A percentile compares a stretch with the other conserved stretches of the same genome.
Conservation (phyloP, 1,140 invertebrate species). For the Trachelipus rathkii region DNA sequence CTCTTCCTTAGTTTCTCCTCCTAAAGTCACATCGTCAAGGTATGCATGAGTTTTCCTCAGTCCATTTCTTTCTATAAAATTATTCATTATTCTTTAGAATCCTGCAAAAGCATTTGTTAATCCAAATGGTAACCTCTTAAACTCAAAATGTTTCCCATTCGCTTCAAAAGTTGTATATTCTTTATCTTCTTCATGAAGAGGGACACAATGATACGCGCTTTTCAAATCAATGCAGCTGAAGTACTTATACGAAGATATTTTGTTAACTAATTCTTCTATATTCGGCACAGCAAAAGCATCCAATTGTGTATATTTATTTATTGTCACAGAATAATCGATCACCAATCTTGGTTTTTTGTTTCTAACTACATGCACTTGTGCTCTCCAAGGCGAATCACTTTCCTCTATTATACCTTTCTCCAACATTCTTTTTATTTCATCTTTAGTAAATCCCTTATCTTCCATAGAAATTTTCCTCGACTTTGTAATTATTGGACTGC, state of each 20-base stretch:
- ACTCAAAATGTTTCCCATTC: neutral
- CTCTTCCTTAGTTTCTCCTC: neutral
- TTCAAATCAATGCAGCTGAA: neutral
- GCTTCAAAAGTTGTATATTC: neutral
- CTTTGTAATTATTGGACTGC: conserved; percentile 15
- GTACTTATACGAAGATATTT: neutral
- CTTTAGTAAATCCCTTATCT: conserved; percentile 11
- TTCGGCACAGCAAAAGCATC: neutral
- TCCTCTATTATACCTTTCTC: conserved; percentile 18
- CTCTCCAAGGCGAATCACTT: neutral
- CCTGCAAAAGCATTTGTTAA: neutral
- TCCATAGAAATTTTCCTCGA: neutral
- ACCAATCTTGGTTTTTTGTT: neutral
- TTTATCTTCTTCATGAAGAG: neutral
- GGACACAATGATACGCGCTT: too few species aligned
- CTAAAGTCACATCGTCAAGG: neutral
- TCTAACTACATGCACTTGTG: neutral
- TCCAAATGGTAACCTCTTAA: neutral
- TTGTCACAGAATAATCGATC: neutral
- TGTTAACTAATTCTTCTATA: neutral
- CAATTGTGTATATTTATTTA: neutral
- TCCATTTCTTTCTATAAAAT: neutral
- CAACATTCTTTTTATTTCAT: conserved; percentile 17
- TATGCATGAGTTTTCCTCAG: neutral
- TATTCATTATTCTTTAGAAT: neutral